Conservation (phyloP, 2,888 invertebrate genomes). For the Steromphala cineraria region DNA sequence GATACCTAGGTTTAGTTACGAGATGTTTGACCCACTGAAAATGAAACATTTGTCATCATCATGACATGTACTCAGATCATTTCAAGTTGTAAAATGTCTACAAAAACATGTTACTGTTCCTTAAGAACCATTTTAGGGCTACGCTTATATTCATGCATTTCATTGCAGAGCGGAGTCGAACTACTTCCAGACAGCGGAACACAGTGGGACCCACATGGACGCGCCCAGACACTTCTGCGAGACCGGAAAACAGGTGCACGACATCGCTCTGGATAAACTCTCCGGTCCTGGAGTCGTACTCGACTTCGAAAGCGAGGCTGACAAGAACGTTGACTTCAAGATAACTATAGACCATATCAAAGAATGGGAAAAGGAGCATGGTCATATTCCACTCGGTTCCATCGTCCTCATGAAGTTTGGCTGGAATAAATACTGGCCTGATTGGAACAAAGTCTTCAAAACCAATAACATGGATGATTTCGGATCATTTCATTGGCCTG, state of each 20-base stretch:
- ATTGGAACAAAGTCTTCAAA: conserved; percentile 38
- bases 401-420: conserved; percentile 75
- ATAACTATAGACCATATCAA: conserved; percentile 68
- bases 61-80: no score
- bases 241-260: conserved; percentile 61
- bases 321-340: conserved; percentile 37
- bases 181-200: conserved; percentile 76
- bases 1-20: no score
- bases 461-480: not conserved
- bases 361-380: conserved; percentile 73
- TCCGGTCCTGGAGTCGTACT: conserved; percentile 68
- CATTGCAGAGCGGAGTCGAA: conserved; percentile 66
- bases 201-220: conserved; percentile 81
- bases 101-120: no score
- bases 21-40: no score
- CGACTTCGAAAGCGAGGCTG: conserved; percentile 40
- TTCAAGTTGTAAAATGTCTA: no score
- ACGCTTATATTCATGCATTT: not conserved
- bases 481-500: conserved; percentile 33
- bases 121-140: no score
- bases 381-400: conserved; percentile 72
- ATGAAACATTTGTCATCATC: no score
- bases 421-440: conserved; percentile 66
- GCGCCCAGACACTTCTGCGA: conserved; percentile 79
- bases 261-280: conserved; percentile 76